Base-by-base conservation (phyloP, 2,113 vertebrate genomes). In the Pogona vitticeps region DNA sequence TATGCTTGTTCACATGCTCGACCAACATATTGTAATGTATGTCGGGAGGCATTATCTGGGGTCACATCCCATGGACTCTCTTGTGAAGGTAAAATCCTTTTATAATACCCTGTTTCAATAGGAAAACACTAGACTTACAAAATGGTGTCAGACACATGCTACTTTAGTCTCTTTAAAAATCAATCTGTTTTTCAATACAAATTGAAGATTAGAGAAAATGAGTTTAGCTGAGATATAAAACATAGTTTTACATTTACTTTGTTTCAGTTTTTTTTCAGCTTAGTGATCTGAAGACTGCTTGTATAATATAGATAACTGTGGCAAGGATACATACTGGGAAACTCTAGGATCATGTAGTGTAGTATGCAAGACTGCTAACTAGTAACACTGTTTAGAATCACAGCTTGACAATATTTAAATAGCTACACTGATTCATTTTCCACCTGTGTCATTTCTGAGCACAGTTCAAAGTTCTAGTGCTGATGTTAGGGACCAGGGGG, bases 1-100 rank as follows among this genome's bases (percentile, higher is more conserved):
- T 99, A 98, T 33, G 98, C 98, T 87, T 99, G 98, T 81, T 99
- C 98, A 0, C 99, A 99, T 0, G 98, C 99, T 31, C 96, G 99
- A 67, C 99, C 99, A 2, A 99, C 98, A 0, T 99, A 99, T 95
- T 99, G 98, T 94, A 99, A 99, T 0, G 99, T 99, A 76, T 99
- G 99, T 82, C 97, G 98, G 0, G 98, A 99, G 93, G 98, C 98
- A 0, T 91, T 99, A 61, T 98, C 98, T 0, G 99, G 99, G 33
- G 99, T 99, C 91, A 99, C 98, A 0, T 99, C 98, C 0, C 98
- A 98, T 1, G 99, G 99, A 7, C 97, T 99, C 61, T 99, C 98
- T 20, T 99, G 99, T 88, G 99, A 99, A 98, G 99, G 99, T 99
- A 89, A 1, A 0, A 76, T 31, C 1, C 8, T 4, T 56, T 38